phyloP scores from a whole-genome alignment of 2,888 invertebrate species.

The Hirtodrosophila histrioides region DNA sequence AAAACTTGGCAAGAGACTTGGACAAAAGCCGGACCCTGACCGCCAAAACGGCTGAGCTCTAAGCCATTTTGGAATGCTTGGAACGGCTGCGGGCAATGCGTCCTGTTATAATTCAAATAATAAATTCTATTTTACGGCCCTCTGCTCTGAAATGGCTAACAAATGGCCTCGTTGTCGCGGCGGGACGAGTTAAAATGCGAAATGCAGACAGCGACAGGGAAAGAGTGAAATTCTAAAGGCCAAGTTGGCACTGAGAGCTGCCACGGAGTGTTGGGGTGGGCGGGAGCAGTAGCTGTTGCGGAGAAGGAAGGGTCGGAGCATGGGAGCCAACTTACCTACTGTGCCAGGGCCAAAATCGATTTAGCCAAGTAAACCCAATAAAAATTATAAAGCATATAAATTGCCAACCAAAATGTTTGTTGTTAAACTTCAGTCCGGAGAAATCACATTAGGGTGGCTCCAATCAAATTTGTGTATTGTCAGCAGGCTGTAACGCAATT shows the following conservation, averaged over 20 bases:
- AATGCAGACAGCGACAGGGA: conserved; percentile 37
- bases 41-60: conserved; percentile 37
- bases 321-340: conserved; percentile 7
- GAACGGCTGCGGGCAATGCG: conserved; percentile 31
- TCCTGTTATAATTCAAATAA: conserved; percentile 64
- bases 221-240: conserved; percentile 44
- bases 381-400: conserved; percentile 71
- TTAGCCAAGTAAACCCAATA: conserved; percentile 58
- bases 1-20: conserved; percentile 22
- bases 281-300: too few relatives aligned
- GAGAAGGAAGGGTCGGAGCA: too few relatives aligned
- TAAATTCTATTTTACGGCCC: conserved; percentile 73
- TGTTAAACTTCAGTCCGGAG: conserved; percentile 57
- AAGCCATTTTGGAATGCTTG: conserved; percentile 26
- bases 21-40: conserved; percentile 43
- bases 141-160: conserved; percentile 50
- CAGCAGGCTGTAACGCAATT: conserved; percentile 24
- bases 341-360: conserved; percentile 51
- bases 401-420: conserved; percentile 69
- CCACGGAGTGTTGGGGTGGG: neutral
- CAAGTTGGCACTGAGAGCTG: too few relatives aligned
- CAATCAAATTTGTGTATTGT: conserved; percentile 70
- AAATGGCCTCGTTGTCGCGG: conserved; percentile 53
- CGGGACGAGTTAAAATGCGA: conserved; percentile 26
- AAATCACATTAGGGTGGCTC: conserved; percentile 66